Conservation (phyloP, 1,140 invertebrate species). For the Carposina sasakii region DNA sequence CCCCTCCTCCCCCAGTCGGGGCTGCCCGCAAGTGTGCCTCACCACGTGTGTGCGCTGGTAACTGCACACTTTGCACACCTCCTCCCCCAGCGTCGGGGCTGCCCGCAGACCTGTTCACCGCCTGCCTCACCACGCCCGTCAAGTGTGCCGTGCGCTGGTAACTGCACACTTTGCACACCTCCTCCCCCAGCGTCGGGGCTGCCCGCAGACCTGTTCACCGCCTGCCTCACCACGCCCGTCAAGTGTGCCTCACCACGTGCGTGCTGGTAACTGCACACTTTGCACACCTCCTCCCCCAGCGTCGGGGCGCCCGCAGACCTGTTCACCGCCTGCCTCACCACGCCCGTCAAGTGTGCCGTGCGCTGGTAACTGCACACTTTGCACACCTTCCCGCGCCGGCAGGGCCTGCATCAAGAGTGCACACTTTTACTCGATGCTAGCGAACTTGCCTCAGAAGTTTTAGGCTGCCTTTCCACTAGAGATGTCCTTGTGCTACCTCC, state of each 20-base stretch:
- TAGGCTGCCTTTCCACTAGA: too few relatives aligned
- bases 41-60: constrained; percentile 92
- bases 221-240: constrained; percentile 98
- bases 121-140: constrained; percentile 98
- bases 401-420: too few relatives aligned
- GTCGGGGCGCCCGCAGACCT: constrained; percentile 97
- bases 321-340: constrained; percentile 98
- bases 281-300: too few relatives aligned
- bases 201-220: constrained; percentile 98
- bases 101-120: constrained; percentile 98
- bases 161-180: too few relatives aligned
- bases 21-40: constrained; percentile 95
- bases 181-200: too few relatives aligned
- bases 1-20: constrained; percentile 50
- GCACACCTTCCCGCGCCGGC: too few relatives aligned
- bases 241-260: constrained; percentile 99
- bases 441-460: too few relatives aligned
- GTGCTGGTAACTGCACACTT: constrained; percentile 91
- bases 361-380: constrained; percentile 95
- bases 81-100: constrained; percentile 98
- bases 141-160: constrained; percentile 97
- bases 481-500: too few relatives aligned
- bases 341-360: constrained; percentile 97
- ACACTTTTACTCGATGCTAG: too few relatives aligned
- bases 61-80: constrained; percentile 92